Base-by-base conservation (phyloP, 2,888 invertebrate species). In the Cylloceria caligata region DNA sequence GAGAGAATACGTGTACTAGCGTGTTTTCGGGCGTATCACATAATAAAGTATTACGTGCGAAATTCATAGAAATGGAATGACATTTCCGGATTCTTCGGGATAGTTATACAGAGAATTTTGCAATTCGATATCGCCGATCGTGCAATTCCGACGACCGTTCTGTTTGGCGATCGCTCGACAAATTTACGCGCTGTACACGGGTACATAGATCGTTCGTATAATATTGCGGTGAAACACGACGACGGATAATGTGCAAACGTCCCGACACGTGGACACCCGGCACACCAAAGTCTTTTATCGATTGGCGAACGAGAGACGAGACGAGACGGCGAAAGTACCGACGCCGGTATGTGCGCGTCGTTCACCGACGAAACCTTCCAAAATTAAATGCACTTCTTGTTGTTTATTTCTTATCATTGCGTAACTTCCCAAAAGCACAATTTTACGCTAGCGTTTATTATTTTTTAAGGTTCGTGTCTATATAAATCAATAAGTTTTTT, bases 321-420 rank as follows among this genome's bases (percentile, higher is more conserved):
- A 68, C 68, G 68, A 47, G 34, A 39, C 13, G 67, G 39, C 69
- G 80, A 71, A 52, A 72, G 39, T 7, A 72, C 60, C 81, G 76
- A 60, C 76, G 77, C 67, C 80, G 76, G 71, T n/a, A 64, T 62
- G 72, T 45, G 42, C 5, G 0, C 49, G 68, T 47, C 77, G 36
- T 39, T 68, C 73, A 73, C 73, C 64, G 64, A 16, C 34, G 19
- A 60, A 60, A 36, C 60, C 60, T 16, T 60, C 19, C 9, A 60
- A 60, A 7, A 19, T 16, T 60, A 34, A 60, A 60, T 16, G 19
- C 16, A 60, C 60, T 34, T 9, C 7, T 34, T 34, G 30, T 7
- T 6, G 3, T 16, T 27, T 30, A n/a, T n/a, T 30, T 27, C 16
- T 24, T 19, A 5, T 7, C 16, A 19, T n/a, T 2, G 11, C 55